Evolutionary conservation across 2,113 vertebrate species (phyloP), one percentile per base, ranked within the genome.

Genomic region (Sminthopsis crassicaudata): DNA sequence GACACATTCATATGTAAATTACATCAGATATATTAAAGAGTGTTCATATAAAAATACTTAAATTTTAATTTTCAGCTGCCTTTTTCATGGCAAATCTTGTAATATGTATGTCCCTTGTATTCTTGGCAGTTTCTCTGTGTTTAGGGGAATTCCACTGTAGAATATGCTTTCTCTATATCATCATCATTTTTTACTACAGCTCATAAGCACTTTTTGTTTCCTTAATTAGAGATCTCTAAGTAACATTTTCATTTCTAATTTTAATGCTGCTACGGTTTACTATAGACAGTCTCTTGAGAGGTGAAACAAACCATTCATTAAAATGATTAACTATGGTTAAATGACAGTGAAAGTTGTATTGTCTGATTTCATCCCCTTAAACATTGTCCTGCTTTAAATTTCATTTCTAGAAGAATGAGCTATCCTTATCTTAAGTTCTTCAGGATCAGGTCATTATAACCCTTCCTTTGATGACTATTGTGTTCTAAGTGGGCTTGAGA

Each of bases 371-470:
- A 67, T 94, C 50, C 52, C 92, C 94, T 76, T 95, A 46, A 94
- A 95, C 11, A 0, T 94, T 89, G 92, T 27, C 51, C 46, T 48
- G n/a, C 92, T 60, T 60, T 30, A 36, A 93, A 76, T 50, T 42
- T 24, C 53, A 53, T 46, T 19, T 8, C 0, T 53, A 94, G 19
- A 84, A 76, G 6, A 53, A 6, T 9, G 11, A 1, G 46, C 95
- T 14, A 26, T 91, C 91, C 91, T 97, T 91, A 90, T 55, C n/a
- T 95, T 93, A 96, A 48, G 30, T 93, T 42, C 88, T 91, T 96
- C 54, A 97, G 93, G 97, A 94, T 91, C 93, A 53, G n/a, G 93
- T 53, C 96, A 92, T 96, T 97, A 97, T 93, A 55, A 50, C 92
- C 84, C 23, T 94, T 95, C 88, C 23, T 92, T 97, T 92, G 94